Percentiles rank a stretch among this genome's conserved stretches.
Evolutionary conservation across 2,888 invertebrate species (phyloP).

Genomic region (Troides helena): DNA sequence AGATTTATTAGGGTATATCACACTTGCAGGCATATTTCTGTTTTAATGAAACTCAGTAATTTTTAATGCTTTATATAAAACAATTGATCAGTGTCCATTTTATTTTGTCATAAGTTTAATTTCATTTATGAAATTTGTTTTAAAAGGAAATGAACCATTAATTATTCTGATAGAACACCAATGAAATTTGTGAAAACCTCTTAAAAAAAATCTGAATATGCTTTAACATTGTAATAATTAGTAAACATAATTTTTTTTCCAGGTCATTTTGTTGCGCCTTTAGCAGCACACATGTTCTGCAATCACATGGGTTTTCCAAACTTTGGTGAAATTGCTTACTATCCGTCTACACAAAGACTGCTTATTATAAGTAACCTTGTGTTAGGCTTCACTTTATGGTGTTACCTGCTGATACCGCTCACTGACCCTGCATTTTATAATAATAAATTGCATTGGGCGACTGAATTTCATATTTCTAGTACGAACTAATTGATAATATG

Average conservation of each 20-base stretch:
- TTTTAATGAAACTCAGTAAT: too few relatives aligned
- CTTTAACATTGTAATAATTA: not conserved
- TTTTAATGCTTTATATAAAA: too few relatives aligned
- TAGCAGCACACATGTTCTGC: constrained; percentile 95
- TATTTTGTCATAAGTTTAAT: too few relatives aligned
- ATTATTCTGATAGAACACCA: too few relatives aligned
- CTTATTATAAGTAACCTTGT: constrained; percentile 85
- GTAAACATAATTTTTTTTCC: constrained; percentile 41
- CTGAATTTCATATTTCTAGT: constrained; percentile 39
- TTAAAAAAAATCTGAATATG: too few relatives aligned
- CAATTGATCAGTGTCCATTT: too few relatives aligned
- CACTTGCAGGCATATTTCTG: too few relatives aligned
- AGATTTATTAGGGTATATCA: too few relatives aligned
- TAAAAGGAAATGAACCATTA: too few relatives aligned
- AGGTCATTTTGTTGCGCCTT: constrained; percentile 93
- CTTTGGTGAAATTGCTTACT: constrained; percentile 80
- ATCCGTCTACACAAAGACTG: constrained; percentile 74
- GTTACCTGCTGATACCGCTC: constrained; percentile 85
- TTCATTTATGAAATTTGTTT: too few relatives aligned
- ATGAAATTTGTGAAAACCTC: too few relatives aligned
- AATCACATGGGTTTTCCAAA: constrained; percentile 98
- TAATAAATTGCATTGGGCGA: constrained; percentile 81
- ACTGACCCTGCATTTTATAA: constrained; percentile 85
- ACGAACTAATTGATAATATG: constrained; percentile 6
- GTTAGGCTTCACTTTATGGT: constrained; percentile 89